Base-by-base conservation (phyloP, 2,888 invertebrate genomes). In the Melieria picta region DNA sequence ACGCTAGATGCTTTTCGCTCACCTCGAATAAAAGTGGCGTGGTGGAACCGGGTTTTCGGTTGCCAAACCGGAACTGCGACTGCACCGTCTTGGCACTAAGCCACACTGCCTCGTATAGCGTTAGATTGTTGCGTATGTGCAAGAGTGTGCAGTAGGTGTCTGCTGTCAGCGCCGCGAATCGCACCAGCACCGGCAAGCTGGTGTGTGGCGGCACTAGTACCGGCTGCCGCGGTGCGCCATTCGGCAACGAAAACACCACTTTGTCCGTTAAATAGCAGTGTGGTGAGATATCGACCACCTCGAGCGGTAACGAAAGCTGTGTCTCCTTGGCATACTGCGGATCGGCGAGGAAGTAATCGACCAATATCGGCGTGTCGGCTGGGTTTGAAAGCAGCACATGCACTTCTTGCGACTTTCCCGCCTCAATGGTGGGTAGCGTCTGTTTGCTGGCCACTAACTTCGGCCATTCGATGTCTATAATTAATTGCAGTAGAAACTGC, bases 31-130 rank as follows among this genome's bases (percentile, higher is more conserved):
- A 87, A 43, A 98, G 87, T 5, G 96, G 93, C 16, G 91, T 90
- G 61, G 86, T 81, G 4, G 93, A 91, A 7, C 94, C 95, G 0
- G 96, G 93, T 71, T 91, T 92, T n/a, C 94, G 91, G 81, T 95
- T 96, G 42, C 93, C 96, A 80, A 98, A 93, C 81, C 94, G 93
- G 85, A 99, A 93, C 84, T 94, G 92, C 4, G 97, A 96, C 77
- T 91, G 88, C 1, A 94, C 96, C 13, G 97, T 96, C 82, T 93
- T 92, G 0, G 96, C 98, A 71, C 91, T 91, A 74, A 99, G 87
- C 82, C 93, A 91, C 45, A 97, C 89, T 4, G 93, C 92, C 87
- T 99, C 98, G 81, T 98, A 86, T 52, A 96, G 91, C 0, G 98
- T 99, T 81, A 99, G 88, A 86, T 99, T 99, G 86, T 98, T 99